phyloP scores from a whole-genome alignment of 1,140 invertebrate species.

The Agrilus planipennis region DNA sequence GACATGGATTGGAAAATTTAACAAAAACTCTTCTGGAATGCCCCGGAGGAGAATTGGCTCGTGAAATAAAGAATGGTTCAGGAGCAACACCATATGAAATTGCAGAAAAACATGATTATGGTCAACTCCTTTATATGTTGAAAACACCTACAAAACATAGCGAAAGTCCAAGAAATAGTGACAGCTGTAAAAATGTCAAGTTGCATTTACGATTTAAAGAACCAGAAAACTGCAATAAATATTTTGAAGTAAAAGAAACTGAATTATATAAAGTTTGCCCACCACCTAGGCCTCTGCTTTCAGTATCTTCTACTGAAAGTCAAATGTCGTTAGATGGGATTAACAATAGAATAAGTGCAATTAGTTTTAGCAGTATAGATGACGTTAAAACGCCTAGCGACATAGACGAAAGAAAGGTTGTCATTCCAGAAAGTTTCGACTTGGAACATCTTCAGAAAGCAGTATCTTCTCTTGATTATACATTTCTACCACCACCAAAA shows the following conservation, averaged over 20 bases:
- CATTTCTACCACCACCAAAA: conserved; percentile 25
- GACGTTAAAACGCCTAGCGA: conserved; percentile 78
- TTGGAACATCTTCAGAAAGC: conserved; percentile 16
- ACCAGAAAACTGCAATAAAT: background rate
- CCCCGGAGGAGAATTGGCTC: conserved; percentile 66
- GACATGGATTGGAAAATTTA: conserved; percentile 71
- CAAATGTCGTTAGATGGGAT: background rate
- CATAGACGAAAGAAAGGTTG: conserved; percentile 60
- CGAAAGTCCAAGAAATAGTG: background rate
- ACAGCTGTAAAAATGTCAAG: conserved; percentile 1
- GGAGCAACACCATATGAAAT: conserved; percentile 69
- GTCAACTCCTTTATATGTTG: conserved; percentile 5
- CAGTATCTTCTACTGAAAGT: conserved; percentile 1
- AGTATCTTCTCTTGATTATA: conserved; percentile 22
- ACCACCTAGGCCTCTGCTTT: conserved; percentile 14
- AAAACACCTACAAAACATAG: too few relatives aligned
- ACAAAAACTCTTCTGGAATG: conserved; percentile 72
- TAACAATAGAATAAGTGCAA: conserved; percentile 46
- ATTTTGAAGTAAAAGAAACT: background rate
- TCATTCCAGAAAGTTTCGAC: conserved; percentile 23
- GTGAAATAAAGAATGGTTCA: conserved; percentile 63
- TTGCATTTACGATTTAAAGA: conserved; percentile 8
- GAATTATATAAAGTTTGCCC: conserved; percentile 23
- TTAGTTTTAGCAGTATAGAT: conserved; percentile 62
- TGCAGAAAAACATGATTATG: conserved; percentile 45